These are phyloP conservation scores for Heliconius hewitsoni DNA, from an alignment of 1,140 invertebrate genomes.

Conservation along the genomic window DNA sequence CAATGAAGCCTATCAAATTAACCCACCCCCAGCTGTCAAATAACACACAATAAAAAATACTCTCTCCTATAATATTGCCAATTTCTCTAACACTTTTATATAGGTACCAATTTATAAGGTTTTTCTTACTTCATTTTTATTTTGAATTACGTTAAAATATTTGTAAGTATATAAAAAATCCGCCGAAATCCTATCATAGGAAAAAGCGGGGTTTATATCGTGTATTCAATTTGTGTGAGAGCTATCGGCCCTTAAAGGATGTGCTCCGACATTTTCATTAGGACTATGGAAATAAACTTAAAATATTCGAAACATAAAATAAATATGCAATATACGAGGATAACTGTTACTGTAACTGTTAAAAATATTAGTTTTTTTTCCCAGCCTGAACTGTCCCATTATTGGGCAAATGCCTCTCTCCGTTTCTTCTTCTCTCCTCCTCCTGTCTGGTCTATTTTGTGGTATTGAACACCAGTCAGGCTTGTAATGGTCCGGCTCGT, in stretches of 20 bases:
- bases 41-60: no score
- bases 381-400: no score
- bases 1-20: no score
- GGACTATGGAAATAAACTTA: constrained; percentile 1
- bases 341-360: neutral
- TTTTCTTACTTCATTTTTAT: neutral
- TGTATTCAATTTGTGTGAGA: constrained; percentile 74
- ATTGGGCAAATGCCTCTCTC: no score
- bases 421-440: no score
- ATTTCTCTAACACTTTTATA: no score
- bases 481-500: no score
- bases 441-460: no score
- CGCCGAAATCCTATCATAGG: constrained; percentile 71
- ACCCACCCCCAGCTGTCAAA: no score
- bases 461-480: no score
- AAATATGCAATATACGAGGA: neutral
- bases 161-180: constrained; percentile 22
- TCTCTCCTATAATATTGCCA: no score
- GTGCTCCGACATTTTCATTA: constrained; percentile 3
- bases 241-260: constrained; percentile 46
- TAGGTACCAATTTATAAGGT: neutral
- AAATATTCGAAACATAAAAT: neutral
- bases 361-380: no score
- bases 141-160: constrained; percentile 9
- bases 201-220: constrained; percentile 72